Percentiles rank a stretch among this genome's conserved stretches.
These are phyloP conservation scores for Thomomys bottae DNA, from an alignment of 2,113 vertebrate species.

Conservation along the genomic window DNA sequence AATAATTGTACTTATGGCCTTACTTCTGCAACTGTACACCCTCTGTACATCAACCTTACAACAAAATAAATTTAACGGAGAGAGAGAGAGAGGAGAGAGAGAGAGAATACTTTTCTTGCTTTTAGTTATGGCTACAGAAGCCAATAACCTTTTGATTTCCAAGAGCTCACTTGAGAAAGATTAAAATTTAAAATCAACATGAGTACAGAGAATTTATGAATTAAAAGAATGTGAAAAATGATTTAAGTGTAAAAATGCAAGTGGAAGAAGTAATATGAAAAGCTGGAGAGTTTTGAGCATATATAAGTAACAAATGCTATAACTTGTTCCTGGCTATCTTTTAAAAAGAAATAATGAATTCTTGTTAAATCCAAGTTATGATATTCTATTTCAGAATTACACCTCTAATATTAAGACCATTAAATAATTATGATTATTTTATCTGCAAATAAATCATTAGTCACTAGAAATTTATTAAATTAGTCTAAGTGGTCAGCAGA, in stretches of 20 bases:
- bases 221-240: not conserved
- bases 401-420: slow-evolving; percentile 50
- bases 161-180: not conserved
- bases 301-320: not conserved
- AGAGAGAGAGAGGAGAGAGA: no score
- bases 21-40: no score
- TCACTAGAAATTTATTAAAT: slow-evolving; percentile 76
- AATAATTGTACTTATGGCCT: no score
- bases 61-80: no score
- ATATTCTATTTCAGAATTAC: slow-evolving; percentile 39
- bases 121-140: not conserved
- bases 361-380: not conserved
- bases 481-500: slow-evolving; percentile 73
- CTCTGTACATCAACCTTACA: no score
- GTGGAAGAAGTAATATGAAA: not conserved
- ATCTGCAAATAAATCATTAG: slow-evolving; percentile 63
- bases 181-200: slow-evolving; percentile 3
- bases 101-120: no score
- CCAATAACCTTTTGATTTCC: not conserved
- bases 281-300: not conserved
- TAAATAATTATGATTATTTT: slow-evolving; percentile 50
- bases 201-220: not conserved
- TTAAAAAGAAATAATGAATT: not conserved
- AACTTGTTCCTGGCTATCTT: slow-evolving; percentile 1
- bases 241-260: not conserved